phyloP scores from a whole-genome alignment of 2,797 vertebrate species.

The Sylvia borin region DNA sequence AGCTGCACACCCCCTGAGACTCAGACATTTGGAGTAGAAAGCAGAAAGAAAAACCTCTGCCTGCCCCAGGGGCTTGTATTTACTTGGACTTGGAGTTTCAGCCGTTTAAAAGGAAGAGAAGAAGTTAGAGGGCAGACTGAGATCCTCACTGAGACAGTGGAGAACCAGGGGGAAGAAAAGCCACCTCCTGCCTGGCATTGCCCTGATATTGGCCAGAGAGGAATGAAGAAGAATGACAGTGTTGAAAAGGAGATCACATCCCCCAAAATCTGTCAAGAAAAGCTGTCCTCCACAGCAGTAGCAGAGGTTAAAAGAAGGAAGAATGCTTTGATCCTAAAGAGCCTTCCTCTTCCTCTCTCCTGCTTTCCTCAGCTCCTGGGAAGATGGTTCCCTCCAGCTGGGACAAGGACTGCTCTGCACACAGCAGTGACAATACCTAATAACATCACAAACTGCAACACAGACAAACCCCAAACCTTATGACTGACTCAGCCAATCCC shows the following conservation, averaged over 20 bases:
- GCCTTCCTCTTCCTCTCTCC: not conserved
- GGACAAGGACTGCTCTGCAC: not conserved
- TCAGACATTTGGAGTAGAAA: fast-evolving
- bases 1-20: not conserved
- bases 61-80: not conserved
- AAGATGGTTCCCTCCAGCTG: not conserved
- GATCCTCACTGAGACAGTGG: not conserved
- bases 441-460: not conserved
- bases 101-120: not conserved
- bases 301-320: not conserved
- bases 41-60: not conserved
- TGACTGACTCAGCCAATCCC: not conserved
- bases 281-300: not conserved
- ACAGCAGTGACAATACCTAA: not conserved
- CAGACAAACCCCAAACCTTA: not conserved
- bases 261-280: not conserved
- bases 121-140: not conserved
- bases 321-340: not conserved
- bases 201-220: not conserved
- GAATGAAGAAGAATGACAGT: not conserved
- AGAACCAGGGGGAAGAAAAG: not conserved
- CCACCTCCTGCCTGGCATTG: not conserved
- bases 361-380: not conserved
- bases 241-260: not conserved
- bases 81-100: not conserved